phyloP scores from a whole-genome alignment of 1,140 invertebrate genomes.

The Wiebesia pumilae region DNA sequence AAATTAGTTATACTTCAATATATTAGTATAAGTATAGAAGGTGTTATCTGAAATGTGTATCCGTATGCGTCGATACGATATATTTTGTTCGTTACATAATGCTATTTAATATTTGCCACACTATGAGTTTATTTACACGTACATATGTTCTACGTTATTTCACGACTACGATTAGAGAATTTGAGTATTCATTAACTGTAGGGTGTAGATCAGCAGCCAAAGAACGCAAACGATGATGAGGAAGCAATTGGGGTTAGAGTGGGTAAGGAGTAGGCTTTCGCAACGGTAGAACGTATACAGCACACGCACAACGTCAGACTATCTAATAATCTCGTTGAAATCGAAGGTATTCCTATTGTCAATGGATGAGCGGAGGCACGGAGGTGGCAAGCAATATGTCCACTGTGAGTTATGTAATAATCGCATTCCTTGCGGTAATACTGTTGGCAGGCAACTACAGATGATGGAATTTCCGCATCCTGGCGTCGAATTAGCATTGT shows the following conservation, averaged over 20 bases:
- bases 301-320: neutral
- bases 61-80: too few species aligned
- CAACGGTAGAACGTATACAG: neutral
- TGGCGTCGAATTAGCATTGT: constrained; percentile 18
- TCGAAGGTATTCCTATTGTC: constrained; percentile 46
- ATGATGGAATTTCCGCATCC: constrained; percentile 2
- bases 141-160: constrained; percentile 6
- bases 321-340: constrained; percentile 46
- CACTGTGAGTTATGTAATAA: constrained; percentile 53
- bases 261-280: too few species aligned
- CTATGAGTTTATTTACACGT: neutral
- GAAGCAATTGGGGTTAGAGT: neutral
- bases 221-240: neutral
- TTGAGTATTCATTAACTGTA: neutral
- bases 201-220: neutral
- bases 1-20: too few species aligned
- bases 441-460: constrained; percentile 7
- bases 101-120: too few species aligned
- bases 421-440: constrained; percentile 36
- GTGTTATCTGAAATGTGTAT: too few species aligned
- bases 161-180: constrained; percentile 29
- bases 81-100: too few species aligned
- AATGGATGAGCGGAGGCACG: neutral
- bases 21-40: too few species aligned
- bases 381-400: constrained; percentile 34